Percentiles rank a stretch among this genome's conserved stretches.
Evolutionary conservation across 2,797 vertebrate genomes (phyloP).

Genomic region (Stomatorhinus walkeri): DNA sequence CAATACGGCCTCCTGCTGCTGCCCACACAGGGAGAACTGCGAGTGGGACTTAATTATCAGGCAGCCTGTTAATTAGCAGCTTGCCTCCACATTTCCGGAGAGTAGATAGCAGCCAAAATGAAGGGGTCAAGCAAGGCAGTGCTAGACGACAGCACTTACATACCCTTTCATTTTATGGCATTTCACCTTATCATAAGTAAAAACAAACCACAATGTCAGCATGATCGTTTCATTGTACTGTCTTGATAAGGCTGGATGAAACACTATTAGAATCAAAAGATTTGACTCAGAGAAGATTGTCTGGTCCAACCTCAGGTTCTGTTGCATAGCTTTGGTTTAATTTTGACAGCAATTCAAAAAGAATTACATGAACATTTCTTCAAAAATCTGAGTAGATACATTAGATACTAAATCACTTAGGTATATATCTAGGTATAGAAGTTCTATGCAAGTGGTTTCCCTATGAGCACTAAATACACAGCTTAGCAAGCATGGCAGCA

Average conservation of each 20-base stretch:
- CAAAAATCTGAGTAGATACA: not conserved
- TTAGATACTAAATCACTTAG: not conserved
- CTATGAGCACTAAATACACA: too few relatives aligned
- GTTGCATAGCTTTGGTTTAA: not conserved
- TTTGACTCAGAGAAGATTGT: not conserved
- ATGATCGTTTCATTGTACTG: not conserved
- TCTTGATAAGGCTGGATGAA: not conserved
- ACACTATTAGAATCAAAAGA: not conserved
- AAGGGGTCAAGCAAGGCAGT: not conserved
- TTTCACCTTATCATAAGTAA: not conserved
- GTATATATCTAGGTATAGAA: not conserved
- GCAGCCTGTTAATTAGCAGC: not conserved
- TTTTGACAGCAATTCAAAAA: not conserved
- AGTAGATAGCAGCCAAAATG: not conserved
- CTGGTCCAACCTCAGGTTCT: not conserved
- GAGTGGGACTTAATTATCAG: not conserved
- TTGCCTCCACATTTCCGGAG: not conserved
- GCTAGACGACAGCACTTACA: not conserved
- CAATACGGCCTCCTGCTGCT: not conserved
- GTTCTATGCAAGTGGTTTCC: not conserved
- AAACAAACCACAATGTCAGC: not conserved
- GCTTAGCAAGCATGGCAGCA: too few relatives aligned
- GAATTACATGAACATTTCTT: not conserved
- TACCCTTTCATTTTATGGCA: not conserved
- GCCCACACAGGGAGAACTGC: not conserved